Evolutionary conservation across 1,140 invertebrate genomes (phyloP).

Genomic region (Drosophila pruinosa): DNA sequence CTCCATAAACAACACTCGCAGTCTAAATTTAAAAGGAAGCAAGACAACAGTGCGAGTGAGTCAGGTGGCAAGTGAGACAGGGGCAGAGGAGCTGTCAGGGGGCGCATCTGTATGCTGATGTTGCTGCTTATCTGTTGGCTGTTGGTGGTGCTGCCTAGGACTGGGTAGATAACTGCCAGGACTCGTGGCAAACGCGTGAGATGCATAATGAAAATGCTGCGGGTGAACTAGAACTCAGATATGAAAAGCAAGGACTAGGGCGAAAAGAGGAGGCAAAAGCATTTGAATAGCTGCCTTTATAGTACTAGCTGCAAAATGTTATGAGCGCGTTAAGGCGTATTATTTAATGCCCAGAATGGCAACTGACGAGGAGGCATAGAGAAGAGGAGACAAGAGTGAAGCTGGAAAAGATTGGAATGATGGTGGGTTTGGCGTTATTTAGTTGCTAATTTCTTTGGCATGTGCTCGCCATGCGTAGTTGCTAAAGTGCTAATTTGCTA

Average conservation of each 20-base stretch:
- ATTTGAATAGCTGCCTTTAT: constrained; percentile 37
- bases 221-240: constrained; percentile 2
- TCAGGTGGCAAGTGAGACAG: not conserved
- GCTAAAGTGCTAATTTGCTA: constrained; percentile 40
- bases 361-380: not conserved
- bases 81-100: not conserved
- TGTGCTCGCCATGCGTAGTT: constrained; percentile 28
- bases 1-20: constrained; percentile 32
- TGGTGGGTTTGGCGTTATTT: constrained; percentile 20
- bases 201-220: constrained; percentile 67
- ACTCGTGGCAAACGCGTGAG: constrained; percentile 64
- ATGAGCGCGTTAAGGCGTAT: constrained; percentile 43
- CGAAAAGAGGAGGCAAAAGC: not conserved
- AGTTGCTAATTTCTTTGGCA: constrained; percentile 42
- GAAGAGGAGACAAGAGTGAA: not conserved
- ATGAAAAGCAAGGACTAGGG: not conserved
- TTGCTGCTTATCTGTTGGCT: constrained; percentile 35
- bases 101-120: constrained; percentile 16
- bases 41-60: not conserved
- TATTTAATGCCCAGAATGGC: constrained; percentile 43
- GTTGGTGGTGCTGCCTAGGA: constrained; percentile 32
- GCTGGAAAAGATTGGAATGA: not conserved
- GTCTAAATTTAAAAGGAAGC: constrained; percentile 8
- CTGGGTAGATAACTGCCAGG: constrained; percentile 55
- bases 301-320: constrained; percentile 42